Percentiles rank a stretch among this genome's conserved stretches.
Evolutionary conservation across 2,113 vertebrate genomes (phyloP).

Genomic region (Apodemus sylvaticus): DNA sequence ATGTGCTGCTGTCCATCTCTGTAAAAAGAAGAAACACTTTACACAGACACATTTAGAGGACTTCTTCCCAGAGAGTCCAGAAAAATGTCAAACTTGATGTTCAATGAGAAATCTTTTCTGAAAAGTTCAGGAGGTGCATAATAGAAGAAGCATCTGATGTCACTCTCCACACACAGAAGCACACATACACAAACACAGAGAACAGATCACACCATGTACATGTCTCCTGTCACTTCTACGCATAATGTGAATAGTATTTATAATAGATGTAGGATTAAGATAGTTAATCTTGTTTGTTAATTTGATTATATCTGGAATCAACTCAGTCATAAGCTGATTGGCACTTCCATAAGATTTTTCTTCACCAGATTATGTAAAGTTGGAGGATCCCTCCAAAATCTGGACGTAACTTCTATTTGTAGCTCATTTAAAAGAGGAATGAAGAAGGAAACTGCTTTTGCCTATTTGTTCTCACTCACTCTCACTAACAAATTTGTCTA

Average conservation of each 20-base stretch:
- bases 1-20: neutral
- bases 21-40: neutral
- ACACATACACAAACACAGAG: neutral
- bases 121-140: too few relatives aligned
- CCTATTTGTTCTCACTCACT: too few relatives aligned
- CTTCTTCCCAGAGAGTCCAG: neutral
- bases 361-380: neutral
- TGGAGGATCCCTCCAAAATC: neutral
- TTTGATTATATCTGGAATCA: neutral
- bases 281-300: neutral
- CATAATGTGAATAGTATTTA: neutral
- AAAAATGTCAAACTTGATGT: neutral
- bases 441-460: neutral
- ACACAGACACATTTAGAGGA: neutral
- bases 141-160: neutral
- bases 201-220: neutral
- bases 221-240: neutral
- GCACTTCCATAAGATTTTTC: neutral
- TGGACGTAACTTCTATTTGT: neutral
- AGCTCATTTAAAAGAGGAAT: neutral
- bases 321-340: neutral
- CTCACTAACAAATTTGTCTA: neutral
- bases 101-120: neutral
- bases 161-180: rapidly evolving
- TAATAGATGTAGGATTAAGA: neutral